A percentile compares a stretch with the other conserved stretches of the same genome.
phyloP scores from a whole-genome alignment of 2,113 vertebrate genomes.

The Ptychochromis oligacanthus region DNA sequence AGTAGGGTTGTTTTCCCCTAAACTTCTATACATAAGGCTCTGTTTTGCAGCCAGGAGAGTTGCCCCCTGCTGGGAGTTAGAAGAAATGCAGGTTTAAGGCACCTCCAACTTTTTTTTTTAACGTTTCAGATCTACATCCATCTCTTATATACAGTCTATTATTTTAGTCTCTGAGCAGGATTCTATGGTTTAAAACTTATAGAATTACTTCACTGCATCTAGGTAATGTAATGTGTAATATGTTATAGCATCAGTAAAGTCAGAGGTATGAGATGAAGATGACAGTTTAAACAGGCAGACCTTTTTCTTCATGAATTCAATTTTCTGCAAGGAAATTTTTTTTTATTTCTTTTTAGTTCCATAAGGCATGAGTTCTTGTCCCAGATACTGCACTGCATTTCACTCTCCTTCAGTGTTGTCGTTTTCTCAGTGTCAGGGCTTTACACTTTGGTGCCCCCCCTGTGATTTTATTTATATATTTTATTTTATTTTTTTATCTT shows the following conservation, averaged over 20 bases:
- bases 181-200: background rate
- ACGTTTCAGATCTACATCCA: too few species aligned
- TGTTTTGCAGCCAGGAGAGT: background rate
- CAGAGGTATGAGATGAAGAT: too few species aligned
- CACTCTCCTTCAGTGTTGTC: background rate
- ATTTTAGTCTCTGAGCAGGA: background rate
- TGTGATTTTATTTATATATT: too few species aligned
- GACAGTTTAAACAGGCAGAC: background rate
- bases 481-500: too few species aligned
- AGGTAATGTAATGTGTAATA: too few species aligned
- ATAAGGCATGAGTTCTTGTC: background rate
- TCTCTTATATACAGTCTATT: conserved; percentile 1
- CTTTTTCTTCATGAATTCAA: too few species aligned
- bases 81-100: background rate
- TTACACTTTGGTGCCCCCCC: conserved; percentile 16
- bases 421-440: background rate
- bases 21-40: background rate
- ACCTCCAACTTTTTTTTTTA: too few species aligned
- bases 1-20: too few species aligned
- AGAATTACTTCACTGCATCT: background rate
- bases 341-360: background rate
- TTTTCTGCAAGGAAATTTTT: too few species aligned
- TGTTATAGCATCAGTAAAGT: too few species aligned
- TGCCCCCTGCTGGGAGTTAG: background rate
- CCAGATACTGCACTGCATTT: background rate